Percentiles rank a stretch among this genome's conserved stretches.
Evolutionary conservation across 2,888 invertebrate genomes (phyloP).

Genomic region (Harmothoe impar): DNA sequence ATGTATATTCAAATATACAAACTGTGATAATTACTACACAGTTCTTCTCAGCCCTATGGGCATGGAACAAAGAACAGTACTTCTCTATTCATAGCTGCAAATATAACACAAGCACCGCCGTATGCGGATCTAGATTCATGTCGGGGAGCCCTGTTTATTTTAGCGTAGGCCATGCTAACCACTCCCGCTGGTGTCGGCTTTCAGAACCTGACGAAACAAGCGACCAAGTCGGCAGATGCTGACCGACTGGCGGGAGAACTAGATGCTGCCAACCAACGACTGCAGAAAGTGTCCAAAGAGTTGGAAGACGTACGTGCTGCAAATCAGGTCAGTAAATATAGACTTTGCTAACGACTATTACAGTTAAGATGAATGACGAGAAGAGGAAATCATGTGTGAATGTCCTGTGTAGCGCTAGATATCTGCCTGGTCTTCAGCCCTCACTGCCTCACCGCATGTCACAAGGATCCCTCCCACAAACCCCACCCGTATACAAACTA

Average conservation of each 20-base stretch:
- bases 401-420: conserved; percentile 9
- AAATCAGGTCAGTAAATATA: conserved; percentile 56
- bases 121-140: neutral
- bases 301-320: conserved; percentile 47
- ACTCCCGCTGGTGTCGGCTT: conserved; percentile 21
- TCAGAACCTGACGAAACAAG: conserved; percentile 8
- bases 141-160: conserved; percentile 9
- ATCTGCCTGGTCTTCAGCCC: conserved; percentile 21
- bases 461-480: neutral
- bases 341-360: neutral
- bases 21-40: too few relatives aligned
- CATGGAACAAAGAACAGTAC: too few relatives aligned
- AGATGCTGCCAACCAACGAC: neutral
- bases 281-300: conserved; percentile 51
- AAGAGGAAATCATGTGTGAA: neutral
- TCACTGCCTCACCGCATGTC: conserved; percentile 52
- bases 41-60: too few relatives aligned
- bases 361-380: neutral
- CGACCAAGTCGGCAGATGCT: conserved; percentile 24
- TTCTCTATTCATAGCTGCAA: too few relatives aligned
- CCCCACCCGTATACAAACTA: neutral
- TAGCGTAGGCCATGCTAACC: neutral
- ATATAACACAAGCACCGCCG: neutral
- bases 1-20: too few relatives aligned
- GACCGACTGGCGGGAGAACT: neutral